These are phyloP conservation scores for Apistogramma diplotaenia DNA, from an alignment of 2,113 vertebrate species.

Conservation along the genomic window DNA sequence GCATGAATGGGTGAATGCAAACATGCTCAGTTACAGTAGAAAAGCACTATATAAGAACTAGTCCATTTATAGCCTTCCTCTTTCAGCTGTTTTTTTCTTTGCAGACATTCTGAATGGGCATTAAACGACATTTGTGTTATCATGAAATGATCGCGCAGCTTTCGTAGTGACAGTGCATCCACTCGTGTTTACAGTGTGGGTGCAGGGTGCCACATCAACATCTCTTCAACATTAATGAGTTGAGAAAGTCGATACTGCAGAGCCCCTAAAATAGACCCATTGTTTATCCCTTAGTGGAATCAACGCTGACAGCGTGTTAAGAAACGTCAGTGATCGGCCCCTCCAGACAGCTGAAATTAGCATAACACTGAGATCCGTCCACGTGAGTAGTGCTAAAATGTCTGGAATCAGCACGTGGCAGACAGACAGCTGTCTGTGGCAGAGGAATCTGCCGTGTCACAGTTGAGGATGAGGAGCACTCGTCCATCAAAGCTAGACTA, in stretches of 20 bases:
- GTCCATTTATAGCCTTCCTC: neutral
- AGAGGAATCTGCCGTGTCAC: too few relatives aligned
- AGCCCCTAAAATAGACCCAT: neutral
- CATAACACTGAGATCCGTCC: neutral
- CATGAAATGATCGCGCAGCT: neutral
- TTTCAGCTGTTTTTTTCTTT: neutral
- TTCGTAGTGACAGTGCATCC: neutral
- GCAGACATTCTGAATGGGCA: neutral
- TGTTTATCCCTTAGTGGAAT: neutral
- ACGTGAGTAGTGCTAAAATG: neutral
- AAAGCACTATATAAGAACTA: too few relatives aligned
- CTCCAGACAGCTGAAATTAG: neutral
- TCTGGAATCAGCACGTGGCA: neutral
- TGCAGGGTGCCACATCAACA: neutral
- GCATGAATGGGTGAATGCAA: too few relatives aligned
- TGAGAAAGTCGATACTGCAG: neutral
- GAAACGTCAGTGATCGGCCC: neutral
- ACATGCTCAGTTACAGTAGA: too few relatives aligned
- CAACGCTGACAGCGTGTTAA: neutral
- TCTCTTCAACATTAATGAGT: neutral
- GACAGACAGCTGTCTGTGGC: too few relatives aligned
- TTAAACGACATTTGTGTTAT: neutral
- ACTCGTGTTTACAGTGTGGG: neutral
- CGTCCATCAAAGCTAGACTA: slow-evolving; percentile 6
- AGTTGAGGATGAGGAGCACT: neutral